These are phyloP conservation scores for Eutrigla gurnardus DNA, from an alignment of 2,797 vertebrate species.

Conservation along the genomic window DNA sequence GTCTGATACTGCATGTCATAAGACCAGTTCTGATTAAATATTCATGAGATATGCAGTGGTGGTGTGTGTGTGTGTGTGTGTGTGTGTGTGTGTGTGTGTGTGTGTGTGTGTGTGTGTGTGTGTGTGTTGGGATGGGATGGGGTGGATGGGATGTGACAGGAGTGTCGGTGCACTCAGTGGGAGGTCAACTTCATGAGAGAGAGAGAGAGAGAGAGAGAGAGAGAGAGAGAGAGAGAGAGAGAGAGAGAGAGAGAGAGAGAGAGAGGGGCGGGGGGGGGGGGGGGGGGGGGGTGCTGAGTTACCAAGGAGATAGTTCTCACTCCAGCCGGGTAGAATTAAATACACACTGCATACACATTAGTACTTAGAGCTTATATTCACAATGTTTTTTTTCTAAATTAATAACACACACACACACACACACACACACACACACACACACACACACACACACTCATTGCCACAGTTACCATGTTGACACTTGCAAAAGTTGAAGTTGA, in stretches of 20 bases:
- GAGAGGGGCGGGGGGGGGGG: conserved; percentile 25
- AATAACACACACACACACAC: conserved; percentile 19
- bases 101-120: conserved; percentile 28
- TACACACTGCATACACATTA: conserved; percentile 28
- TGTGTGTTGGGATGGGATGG: conserved; percentile 1
- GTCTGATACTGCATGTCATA: conserved; percentile 70
- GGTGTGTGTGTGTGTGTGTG: conserved; percentile 24
- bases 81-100: conserved; percentile 19
- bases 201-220: too few species aligned
- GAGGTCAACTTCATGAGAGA: conserved; percentile 65
- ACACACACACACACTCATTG: background rate
- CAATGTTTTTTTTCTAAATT: conserved; percentile 40
- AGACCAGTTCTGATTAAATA: conserved; percentile 69
- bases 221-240: too few species aligned
- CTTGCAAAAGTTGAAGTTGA: background rate
- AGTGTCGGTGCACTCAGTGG: conserved; percentile 62
- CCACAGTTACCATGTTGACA: background rate
- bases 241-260: too few species aligned
- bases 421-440: conserved; percentile 7
- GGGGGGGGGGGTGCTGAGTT: conserved; percentile 66
- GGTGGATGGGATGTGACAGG: conserved; percentile 47
- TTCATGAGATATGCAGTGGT: conserved; percentile 56
- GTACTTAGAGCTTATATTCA: conserved; percentile 9
- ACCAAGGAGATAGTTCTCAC: conserved; percentile 72
- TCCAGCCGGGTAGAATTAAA: conserved; percentile 38